Percentiles rank a stretch among this genome's conserved stretches.
phyloP scores from a whole-genome alignment of 2,113 vertebrate genomes.

The Nerophis lumbriciformis region DNA sequence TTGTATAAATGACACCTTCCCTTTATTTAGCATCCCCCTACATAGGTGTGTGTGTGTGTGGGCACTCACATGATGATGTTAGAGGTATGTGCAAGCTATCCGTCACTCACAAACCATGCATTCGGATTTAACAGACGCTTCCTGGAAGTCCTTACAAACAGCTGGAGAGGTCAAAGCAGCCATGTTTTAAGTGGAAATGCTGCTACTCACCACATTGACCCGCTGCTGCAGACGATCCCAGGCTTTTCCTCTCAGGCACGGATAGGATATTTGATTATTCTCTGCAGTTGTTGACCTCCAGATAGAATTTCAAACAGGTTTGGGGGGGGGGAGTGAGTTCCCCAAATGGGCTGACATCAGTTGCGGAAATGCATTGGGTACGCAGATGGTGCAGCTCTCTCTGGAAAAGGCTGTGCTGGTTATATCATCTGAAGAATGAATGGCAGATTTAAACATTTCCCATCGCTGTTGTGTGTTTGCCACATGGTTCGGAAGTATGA shows the following conservation, averaged over 20 bases:
- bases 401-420: not conserved
- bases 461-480: conserved; percentile 3
- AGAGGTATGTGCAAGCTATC: conserved; percentile 37
- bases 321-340: not conserved
- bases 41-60: not conserved
- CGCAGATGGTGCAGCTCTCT: conserved; percentile 6
- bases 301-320: conserved; percentile 10
- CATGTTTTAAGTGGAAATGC: conserved; percentile 15
- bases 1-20: not conserved
- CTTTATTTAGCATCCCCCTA: not conserved
- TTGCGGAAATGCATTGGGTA: not conserved
- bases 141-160: conserved; percentile 27
- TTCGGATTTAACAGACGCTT: conserved; percentile 34
- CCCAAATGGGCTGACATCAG: conserved; percentile 16
- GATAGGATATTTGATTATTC: conserved; percentile 40
- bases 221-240: conserved; percentile 5
- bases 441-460: conserved; percentile 9
- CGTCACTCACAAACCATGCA: conserved; percentile 35
- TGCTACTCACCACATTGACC: conserved; percentile 5
- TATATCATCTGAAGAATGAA: conserved; percentile 19
- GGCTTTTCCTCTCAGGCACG: conserved; percentile 9
- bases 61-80: conserved; percentile 2
- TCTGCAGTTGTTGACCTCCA: conserved; percentile 25
- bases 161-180: conserved; percentile 16
- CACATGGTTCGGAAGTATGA: conserved; percentile 20